Evolutionary conservation across 2,888 invertebrate genomes (phyloP).

Genomic region (Onthophagus sagittarius): DNA sequence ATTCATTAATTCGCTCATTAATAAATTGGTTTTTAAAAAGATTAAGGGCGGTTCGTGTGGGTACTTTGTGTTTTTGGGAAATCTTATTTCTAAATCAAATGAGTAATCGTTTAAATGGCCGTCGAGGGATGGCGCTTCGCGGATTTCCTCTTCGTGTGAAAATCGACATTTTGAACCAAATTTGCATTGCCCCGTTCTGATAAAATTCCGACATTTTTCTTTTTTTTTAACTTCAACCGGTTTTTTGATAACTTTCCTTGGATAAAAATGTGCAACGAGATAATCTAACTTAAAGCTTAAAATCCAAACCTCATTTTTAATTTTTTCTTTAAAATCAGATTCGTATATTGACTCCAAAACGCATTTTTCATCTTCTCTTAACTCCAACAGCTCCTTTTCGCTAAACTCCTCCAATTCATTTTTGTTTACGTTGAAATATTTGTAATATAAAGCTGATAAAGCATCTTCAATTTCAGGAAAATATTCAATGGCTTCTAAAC

Average conservation of each 20-base stretch:
- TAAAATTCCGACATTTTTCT: conserved; percentile 62
- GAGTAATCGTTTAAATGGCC: conserved; percentile 48
- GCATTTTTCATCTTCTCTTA: conserved; percentile 67
- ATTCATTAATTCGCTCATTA: conserved; percentile 61
- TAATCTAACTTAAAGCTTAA: conserved; percentile 66
- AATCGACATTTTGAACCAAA: conserved; percentile 73
- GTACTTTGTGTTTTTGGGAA: conserved; percentile 66
- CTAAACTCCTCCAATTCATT: conserved; percentile 45
- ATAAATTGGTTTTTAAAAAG: conserved; percentile 62
- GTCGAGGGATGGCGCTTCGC: conserved; percentile 39
- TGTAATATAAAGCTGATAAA: conserved; percentile 64
- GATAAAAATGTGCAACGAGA: conserved; percentile 50
- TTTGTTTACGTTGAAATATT: conserved; percentile 55
- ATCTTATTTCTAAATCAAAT: conserved; percentile 71
- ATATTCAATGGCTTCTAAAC: conserved; percentile 67
- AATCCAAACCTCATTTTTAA: conserved; percentile 66
- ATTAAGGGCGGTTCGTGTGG: conserved; percentile 72
- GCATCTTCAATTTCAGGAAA: conserved; percentile 68
- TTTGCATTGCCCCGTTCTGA: conserved; percentile 64
- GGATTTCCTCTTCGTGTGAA: conserved; percentile 57
- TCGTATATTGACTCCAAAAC: conserved; percentile 78
- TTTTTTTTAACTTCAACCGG: conserved; percentile 41
- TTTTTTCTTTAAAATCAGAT: conserved; percentile 63
- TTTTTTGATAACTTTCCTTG: conserved; percentile 49
- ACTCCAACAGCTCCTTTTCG: conserved; percentile 57